phyloP scores from a whole-genome alignment of 2,113 vertebrate genomes.

The Coryphaenoides rupestris region DNA sequence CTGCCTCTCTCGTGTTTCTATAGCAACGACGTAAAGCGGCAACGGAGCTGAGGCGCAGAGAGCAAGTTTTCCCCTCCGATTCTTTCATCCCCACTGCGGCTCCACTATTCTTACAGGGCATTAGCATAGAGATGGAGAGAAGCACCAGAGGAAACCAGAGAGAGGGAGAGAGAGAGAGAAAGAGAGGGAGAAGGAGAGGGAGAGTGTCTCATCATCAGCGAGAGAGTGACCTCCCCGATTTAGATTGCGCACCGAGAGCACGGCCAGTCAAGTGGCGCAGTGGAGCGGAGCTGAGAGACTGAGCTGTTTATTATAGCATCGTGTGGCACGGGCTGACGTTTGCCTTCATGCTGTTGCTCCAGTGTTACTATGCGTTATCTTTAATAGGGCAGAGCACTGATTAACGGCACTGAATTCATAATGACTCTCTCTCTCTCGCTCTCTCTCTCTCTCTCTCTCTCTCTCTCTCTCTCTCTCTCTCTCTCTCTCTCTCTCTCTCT shows the following conservation, averaged over 20 bases:
- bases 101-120: slow-evolving; percentile 70
- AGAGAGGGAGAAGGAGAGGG: slow-evolving; percentile 17
- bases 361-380: too few relatives aligned
- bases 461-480: background rate
- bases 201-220: slow-evolving; percentile 38
- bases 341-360: too few relatives aligned
- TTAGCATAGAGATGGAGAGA: slow-evolving; percentile 61
- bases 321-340: too few relatives aligned
- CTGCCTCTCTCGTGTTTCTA: slow-evolving; percentile 53
- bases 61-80: slow-evolving; percentile 45
- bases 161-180: too few relatives aligned
- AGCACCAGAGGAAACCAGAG: slow-evolving; percentile 31
- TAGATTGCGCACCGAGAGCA: slow-evolving; percentile 7
- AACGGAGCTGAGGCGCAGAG: slow-evolving; percentile 53
- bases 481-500: too few relatives aligned
- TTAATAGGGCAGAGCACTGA: too few relatives aligned
- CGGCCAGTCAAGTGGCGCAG: too few relatives aligned
- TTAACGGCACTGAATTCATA: too few relatives aligned
- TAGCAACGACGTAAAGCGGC: slow-evolving; percentile 66
- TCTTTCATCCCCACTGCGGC: slow-evolving; percentile 58
- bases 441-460: background rate
- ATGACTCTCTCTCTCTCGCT: too few relatives aligned
- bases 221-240: slow-evolving; percentile 45
- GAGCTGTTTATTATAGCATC: too few relatives aligned
- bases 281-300: too few relatives aligned